Percentiles rank a stretch among this genome's conserved stretches.
Conservation (phyloP, 2,888 invertebrate genomes). For the Sphaerophoria rueppellii region DNA sequence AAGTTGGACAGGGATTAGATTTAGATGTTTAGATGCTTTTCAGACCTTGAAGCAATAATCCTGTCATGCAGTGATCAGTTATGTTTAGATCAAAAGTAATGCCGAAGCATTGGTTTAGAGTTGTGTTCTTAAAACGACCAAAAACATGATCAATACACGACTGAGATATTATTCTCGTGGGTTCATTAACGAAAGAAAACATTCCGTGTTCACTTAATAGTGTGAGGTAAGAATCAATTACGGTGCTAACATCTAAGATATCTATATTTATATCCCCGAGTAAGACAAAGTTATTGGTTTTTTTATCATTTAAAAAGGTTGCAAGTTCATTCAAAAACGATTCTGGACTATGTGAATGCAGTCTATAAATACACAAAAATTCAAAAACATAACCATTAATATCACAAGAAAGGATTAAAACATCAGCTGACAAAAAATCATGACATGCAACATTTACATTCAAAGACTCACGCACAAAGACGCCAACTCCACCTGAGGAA, state of each 20-base stretch:
- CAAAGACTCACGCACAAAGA: neutral
- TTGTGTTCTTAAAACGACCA: neutral
- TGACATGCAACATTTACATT: neutral
- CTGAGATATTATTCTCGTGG: neutral
- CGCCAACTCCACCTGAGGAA: neutral
- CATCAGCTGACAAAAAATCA: neutral
- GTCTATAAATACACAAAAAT: constrained; percentile 8
- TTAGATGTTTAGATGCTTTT: neutral
- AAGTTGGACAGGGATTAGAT: neutral
- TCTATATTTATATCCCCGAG: constrained; percentile 6
- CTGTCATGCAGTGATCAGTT: neutral
- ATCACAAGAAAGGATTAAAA: neutral
- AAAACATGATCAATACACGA: neutral
- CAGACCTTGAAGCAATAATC: neutral
- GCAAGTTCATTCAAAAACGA: constrained; percentile 9
- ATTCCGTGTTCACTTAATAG: neutral
- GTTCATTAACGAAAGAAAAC: neutral
- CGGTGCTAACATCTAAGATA: neutral
- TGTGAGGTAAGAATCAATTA: neutral
- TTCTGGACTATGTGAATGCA: neutral
- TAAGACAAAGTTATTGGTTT: neutral
- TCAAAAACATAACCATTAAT: neutral
- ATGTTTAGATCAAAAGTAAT: neutral
- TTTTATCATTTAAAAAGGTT: neutral
- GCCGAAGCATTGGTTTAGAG: neutral